phyloP scores from a whole-genome alignment of 92 coral and sea anemone genomes.

The Scolanthus callimorphus region DNA sequence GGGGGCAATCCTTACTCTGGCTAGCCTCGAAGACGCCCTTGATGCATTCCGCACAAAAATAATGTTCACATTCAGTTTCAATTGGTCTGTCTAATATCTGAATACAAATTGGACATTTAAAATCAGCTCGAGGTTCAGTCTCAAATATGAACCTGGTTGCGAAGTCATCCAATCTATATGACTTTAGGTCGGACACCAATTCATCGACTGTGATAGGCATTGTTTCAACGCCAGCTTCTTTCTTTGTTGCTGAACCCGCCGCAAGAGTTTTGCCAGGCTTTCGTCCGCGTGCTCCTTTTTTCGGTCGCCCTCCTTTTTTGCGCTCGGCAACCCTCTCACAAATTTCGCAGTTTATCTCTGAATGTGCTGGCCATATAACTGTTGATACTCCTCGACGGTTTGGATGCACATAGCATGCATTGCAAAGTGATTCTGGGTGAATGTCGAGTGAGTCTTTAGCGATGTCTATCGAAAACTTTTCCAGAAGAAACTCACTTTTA shows the following conservation, averaged over 20 bases:
- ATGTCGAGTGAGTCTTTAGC: conserved; percentile 2
- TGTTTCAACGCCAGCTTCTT: no score
- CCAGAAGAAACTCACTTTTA: no score
- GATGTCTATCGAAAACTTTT: neutral
- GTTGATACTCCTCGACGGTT: neutral
- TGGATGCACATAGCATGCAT: conserved; percentile 4
- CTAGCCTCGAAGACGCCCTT: no score
- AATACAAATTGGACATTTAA: neutral
- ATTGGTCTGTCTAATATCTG: neutral
- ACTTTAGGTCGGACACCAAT: no score
- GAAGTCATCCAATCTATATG: no score
- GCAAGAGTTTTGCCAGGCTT: neutral
- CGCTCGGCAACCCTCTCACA: neutral
- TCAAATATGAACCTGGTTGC: no score
- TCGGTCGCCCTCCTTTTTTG: conserved; percentile 4
- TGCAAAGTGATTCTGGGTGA: conserved; percentile 5
- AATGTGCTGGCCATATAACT: conserved; percentile 2
- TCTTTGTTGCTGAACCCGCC: no score
- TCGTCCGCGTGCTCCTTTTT: conserved; percentile 3
- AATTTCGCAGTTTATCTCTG: neutral
- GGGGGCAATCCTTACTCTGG: no score
- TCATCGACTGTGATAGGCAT: no score
- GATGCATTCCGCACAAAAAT: conserved; percentile 3
- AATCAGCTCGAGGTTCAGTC: no score
- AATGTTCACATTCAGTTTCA: conserved; percentile 5